Base-by-base conservation (phyloP, 2,113 vertebrate species). In the Phyllopteryx taeniolatus region DNA sequence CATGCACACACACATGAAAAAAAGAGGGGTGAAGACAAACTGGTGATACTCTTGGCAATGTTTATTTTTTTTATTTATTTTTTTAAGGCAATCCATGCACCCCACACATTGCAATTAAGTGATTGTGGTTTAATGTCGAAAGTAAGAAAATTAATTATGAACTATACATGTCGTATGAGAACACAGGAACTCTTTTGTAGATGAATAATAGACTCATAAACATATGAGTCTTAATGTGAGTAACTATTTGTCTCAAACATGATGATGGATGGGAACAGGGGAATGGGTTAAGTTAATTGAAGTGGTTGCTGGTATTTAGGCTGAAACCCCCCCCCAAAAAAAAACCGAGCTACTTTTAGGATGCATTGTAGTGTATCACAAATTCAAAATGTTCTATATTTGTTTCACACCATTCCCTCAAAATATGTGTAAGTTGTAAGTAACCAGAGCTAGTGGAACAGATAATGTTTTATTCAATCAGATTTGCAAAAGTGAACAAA, bases 241-340 rank as follows among this genome's bases (percentile, higher is more conserved):
- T 70, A 61, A 35, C 67, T 20, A 17, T 31, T 62, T 74, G 71
- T 51, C 68, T 47, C 39, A 46, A 57, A 6, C 10, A 13, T 11
- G 63, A 68, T 79, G 75, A 84, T 74, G 42, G 60, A 75, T 60
- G n/a, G 60, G 49, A 44, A 77, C 74, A 66, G 73, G 49, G 39
- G 44, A 72, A 67, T 49, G 74, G 62, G 27, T 61, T 49, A 61
- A 72, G 68, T 68, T 76, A 75, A 72, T 54, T 67, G 70, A 56
- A 72, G 63, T 64, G 70, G 67, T 72, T 70, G 43, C 68, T 65
- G 49, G 75, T 69, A 39, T 64, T 69, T 64, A 72, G 68, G 47
- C 68, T 65, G 53, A 73, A 69, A 27, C 27, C 27, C 27, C 27
- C 27, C 27, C 27, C 27, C 27, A 1, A 27, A 27, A 27, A 27